Evolutionary conservation across 2,888 invertebrate genomes (phyloP).

Genomic region (Arctia plantaginis): DNA sequence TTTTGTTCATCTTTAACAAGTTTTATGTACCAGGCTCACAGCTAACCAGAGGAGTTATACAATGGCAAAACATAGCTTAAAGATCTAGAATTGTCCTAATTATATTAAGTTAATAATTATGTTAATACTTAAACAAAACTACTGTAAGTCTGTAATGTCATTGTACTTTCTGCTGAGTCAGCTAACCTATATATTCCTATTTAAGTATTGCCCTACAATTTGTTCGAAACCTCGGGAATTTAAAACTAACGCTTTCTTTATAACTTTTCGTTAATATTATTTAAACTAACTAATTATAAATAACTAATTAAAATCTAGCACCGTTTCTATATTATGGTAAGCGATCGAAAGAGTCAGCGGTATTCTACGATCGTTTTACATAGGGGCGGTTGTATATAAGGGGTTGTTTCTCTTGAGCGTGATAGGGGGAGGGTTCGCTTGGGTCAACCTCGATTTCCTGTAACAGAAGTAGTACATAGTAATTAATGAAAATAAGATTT

Average conservation of each 20-base stretch:
- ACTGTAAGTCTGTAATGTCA: no score
- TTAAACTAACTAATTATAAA: neutral
- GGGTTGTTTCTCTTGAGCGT: slow-evolving; percentile 66
- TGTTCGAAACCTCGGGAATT: neutral
- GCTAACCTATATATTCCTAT: no score
- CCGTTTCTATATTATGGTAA: neutral
- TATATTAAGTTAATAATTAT: neutral
- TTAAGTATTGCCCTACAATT: neutral
- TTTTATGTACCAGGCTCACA: neutral
- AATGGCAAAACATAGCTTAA: neutral
- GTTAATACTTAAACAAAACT: neutral
- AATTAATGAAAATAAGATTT: no score
- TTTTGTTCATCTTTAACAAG: neutral
- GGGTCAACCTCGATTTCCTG: slow-evolving; percentile 71
- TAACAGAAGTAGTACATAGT: neutral
- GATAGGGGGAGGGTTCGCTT: slow-evolving; percentile 68
- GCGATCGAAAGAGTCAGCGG: no score
- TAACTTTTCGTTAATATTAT: neutral
- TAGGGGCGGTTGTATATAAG: slow-evolving; percentile 53
- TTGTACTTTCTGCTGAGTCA: no score
- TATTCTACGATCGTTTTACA: no score
- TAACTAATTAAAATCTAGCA: neutral
- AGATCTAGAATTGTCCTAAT: neutral
- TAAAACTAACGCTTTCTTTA: neutral
- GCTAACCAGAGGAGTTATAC: neutral